Base-by-base conservation (phyloP, 2,888 invertebrate species). In the Xylocampa areola region DNA sequence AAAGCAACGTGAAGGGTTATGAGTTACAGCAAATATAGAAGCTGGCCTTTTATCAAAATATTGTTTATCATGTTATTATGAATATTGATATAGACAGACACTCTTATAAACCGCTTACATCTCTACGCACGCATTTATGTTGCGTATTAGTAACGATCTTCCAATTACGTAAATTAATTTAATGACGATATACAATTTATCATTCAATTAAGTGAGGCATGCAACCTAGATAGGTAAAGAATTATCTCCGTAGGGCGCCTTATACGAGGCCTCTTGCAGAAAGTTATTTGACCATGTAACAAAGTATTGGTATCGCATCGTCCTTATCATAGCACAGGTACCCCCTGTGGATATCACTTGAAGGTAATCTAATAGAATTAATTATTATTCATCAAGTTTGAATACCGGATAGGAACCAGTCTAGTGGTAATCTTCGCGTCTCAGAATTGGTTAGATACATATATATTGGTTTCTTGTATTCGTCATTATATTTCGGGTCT, bases 351-450 rank as follows among this genome's bases (percentile, higher is more conserved):
- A 62, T 79, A 72, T 82, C 76, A 82, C 82, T 74, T 77, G 68
- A 65, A 63, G 55, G 59, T 70, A 81, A 79, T 77, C 58, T 80
- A 82, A 85, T 83, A 79, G 61, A 84, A 80, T 79, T 82, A 83
- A 82, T 85, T 80, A 82, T 85, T 80, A 77, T 81, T 81, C 77
- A 79, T 72, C 37, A 52, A 58, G 16, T 72, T 75, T 55, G 65
- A 67, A 80, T 82, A 76, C 82, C 86, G 81, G 85, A 82, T 86
- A 64, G 76, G 67, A 86, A 84, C 85, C 84, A 80, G 85, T 84
- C 80, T 77, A 45, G 69, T 76, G 43, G 70, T 75, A 79, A 80
- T 80, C 76, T 80, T 74, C 68, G 69, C 71, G 74, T 75, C 72
- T 53, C 40, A 58, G 50, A 70, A 70, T 74, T 65, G 63, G 69